Evolutionary conservation across 2,113 vertebrate species (phyloP).

Genomic region (Antennarius striatus): DNA sequence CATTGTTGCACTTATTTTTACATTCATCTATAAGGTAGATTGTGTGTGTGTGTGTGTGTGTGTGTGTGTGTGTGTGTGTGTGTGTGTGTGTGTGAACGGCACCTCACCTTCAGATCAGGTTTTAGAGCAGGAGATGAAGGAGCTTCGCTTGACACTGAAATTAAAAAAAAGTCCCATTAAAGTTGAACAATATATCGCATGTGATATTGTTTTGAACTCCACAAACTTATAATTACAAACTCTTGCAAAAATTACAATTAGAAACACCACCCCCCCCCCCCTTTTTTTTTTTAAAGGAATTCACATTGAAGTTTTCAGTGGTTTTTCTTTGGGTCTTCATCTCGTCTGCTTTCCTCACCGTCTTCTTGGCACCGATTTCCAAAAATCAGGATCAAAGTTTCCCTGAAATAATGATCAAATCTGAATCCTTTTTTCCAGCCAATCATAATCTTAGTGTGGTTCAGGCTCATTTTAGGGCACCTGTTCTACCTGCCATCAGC

Average conservation of each 20-base stretch:
- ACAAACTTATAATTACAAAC: too few species aligned
- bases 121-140: too few species aligned
- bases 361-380: slow-evolving; percentile 31
- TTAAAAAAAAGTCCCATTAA: too few species aligned
- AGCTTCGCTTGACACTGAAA: too few species aligned
- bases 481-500: slow-evolving; percentile 72
- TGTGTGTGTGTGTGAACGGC: neutral
- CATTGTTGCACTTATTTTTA: slow-evolving; percentile 66
- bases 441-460: slow-evolving; percentile 38
- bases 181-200: too few species aligned
- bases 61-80: slow-evolving; percentile 2
- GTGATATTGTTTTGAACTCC: too few species aligned
- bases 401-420: slow-evolving; percentile 51
- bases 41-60: neutral
- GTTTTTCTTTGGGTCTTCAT: slow-evolving; percentile 46
- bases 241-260: too few species aligned
- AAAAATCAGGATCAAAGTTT: slow-evolving; percentile 55
- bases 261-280: neutral
- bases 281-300: slow-evolving; percentile 52
- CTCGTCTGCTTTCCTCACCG: slow-evolving; percentile 43
- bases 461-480: slow-evolving; percentile 63
- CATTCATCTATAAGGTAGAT: slow-evolving; percentile 41
- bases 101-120: slow-evolving; percentile 5
- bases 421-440: slow-evolving; percentile 12
- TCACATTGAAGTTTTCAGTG: slow-evolving; percentile 47